phyloP scores from a whole-genome alignment of 2,888 invertebrate species.

The Callyntrura guangdongensis region DNA sequence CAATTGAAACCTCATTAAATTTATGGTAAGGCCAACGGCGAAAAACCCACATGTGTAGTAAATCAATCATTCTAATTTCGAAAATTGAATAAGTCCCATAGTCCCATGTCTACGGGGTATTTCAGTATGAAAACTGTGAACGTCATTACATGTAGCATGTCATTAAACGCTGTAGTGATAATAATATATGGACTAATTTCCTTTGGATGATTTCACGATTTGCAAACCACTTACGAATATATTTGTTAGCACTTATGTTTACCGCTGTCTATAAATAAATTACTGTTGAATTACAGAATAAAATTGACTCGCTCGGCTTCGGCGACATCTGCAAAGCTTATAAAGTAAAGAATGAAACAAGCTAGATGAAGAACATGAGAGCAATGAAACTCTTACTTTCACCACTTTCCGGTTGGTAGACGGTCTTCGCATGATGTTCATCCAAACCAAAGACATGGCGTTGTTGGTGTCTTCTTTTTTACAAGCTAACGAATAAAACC shows the following conservation, averaged over 20 bases:
- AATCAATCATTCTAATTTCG: background rate
- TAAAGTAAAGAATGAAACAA: background rate
- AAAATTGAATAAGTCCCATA: constrained; percentile 10
- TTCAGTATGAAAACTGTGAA: background rate
- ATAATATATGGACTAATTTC: background rate
- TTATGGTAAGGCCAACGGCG: constrained; percentile 49
- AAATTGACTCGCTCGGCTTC: too few relatives aligned
- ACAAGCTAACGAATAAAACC: background rate
- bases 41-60: constrained; percentile 6
- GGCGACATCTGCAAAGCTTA: too few relatives aligned
- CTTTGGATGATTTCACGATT: too few relatives aligned
- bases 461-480: background rate
- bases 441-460: constrained; percentile 87
- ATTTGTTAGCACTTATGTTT: too few relatives aligned
- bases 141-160: background rate
- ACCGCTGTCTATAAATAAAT: too few relatives aligned
- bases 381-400: constrained; percentile 77
- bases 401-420: constrained; percentile 80
- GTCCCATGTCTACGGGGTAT: too few relatives aligned
- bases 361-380: background rate
- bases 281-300: too few relatives aligned
- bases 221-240: too few relatives aligned
- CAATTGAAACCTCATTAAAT: constrained; percentile 33
- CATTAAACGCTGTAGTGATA: background rate
- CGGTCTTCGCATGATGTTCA: constrained; percentile 87